Percentiles rank a stretch among this genome's conserved stretches.
Evolutionary conservation across 2,113 vertebrate genomes (phyloP).

Genomic region (Coptodon rendalli): DNA sequence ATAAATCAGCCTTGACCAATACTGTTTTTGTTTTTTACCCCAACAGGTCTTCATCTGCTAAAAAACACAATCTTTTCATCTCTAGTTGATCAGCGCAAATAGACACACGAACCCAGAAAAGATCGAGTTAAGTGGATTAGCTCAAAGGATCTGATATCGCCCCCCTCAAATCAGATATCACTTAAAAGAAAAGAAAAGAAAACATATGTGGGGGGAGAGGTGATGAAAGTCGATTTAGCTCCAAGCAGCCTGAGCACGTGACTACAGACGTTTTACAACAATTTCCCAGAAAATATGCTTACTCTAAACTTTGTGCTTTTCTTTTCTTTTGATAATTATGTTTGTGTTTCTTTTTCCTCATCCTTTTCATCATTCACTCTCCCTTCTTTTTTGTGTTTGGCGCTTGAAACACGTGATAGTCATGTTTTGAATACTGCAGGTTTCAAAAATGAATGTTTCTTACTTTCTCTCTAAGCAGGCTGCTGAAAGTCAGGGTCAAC

Average conservation of each 20-base stretch:
- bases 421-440: neutral
- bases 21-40: neutral
- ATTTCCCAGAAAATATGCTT: neutral
- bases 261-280: neutral
- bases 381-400: neutral
- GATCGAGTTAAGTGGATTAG: constrained; percentile 47
- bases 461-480: neutral
- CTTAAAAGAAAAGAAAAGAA: neutral
- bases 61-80: constrained; percentile 41
- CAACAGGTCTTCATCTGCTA: neutral
- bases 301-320: neutral
- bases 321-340: neutral
- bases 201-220: neutral
- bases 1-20: neutral
- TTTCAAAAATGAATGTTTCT: neutral
- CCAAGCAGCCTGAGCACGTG: neutral
- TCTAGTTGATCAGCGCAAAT: constrained; percentile 21
- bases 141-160: constrained; percentile 48
- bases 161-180: constrained; percentile 34
- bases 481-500: neutral
- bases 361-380: neutral
- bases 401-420: neutral
- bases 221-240: constrained; percentile 5
- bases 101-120: constrained; percentile 24
- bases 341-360: neutral